Conservation (phyloP, 2,888 invertebrate species). For the Agrotis ipsilon region DNA sequence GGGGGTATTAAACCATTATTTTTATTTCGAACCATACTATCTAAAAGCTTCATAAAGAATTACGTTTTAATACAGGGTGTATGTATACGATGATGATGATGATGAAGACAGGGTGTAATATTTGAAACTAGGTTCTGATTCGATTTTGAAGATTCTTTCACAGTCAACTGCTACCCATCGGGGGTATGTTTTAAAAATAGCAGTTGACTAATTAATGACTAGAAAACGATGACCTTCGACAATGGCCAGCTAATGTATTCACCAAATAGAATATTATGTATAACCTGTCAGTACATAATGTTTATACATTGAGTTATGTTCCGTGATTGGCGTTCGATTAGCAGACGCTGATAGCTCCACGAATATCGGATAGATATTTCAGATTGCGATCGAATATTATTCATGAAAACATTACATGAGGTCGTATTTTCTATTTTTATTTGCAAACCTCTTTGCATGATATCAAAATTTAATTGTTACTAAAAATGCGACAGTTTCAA, state of each 20-base stretch:
- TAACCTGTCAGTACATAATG: constrained; percentile 22
- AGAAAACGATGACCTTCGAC: neutral
- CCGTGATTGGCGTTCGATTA: constrained; percentile 49
- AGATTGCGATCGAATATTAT: constrained; percentile 29
- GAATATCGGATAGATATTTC: constrained; percentile 35
- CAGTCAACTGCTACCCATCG: too few relatives aligned
- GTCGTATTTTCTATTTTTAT: constrained; percentile 16
- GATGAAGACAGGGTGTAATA: too few relatives aligned
- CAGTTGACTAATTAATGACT: too few relatives aligned
- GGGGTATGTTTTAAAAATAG: too few relatives aligned
- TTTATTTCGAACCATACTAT: too few relatives aligned
- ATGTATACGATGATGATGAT: too few relatives aligned
- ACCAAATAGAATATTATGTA: constrained; percentile 6
- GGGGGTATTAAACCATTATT: too few relatives aligned
- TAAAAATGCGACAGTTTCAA: too few relatives aligned
- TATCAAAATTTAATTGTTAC: neutral
- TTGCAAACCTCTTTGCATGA: neutral
- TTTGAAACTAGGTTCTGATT: too few relatives aligned
- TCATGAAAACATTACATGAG: constrained; percentile 8
- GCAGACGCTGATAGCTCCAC: neutral
- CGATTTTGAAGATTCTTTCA: too few relatives aligned
- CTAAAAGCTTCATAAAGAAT: too few relatives aligned
- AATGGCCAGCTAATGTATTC: neutral
- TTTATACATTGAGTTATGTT: constrained; percentile 30
- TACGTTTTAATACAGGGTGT: too few relatives aligned